phyloP scores from a whole-genome alignment of 2,113 vertebrate genomes.

The Chloebia gouldiae region DNA sequence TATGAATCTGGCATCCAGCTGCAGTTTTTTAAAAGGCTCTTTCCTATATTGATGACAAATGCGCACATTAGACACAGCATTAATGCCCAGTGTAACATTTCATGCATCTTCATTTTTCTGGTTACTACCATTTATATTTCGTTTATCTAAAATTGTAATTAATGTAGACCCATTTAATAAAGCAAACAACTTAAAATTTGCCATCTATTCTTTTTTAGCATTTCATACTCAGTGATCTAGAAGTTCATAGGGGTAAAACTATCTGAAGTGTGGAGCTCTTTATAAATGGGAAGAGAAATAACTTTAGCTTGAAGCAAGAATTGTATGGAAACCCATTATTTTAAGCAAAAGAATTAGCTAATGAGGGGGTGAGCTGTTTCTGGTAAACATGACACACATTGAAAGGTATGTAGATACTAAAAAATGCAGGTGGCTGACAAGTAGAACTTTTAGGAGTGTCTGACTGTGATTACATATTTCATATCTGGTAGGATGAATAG shows the following conservation, averaged over 20 bases:
- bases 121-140: neutral
- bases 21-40: neutral
- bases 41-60: neutral
- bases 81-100: neutral
- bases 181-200: neutral
- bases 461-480: neutral
- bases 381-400: neutral
- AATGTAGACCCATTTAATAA: neutral
- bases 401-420: neutral
- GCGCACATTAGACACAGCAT: neutral
- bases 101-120: neutral
- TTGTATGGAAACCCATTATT: neutral
- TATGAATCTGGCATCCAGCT: neutral
- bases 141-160: neutral
- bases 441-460: neutral
- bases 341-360: neutral
- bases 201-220: neutral
- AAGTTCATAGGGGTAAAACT: neutral
- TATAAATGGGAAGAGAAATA: neutral
- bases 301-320: neutral
- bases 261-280: neutral
- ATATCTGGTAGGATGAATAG: neutral
- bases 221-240: neutral
- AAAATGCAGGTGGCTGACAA: neutral
- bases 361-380: neutral